A percentile compares a stretch with the other conserved stretches of the same genome.
Conservation (phyloP, 2,888 invertebrate species). For the Chironomus tentans region DNA sequence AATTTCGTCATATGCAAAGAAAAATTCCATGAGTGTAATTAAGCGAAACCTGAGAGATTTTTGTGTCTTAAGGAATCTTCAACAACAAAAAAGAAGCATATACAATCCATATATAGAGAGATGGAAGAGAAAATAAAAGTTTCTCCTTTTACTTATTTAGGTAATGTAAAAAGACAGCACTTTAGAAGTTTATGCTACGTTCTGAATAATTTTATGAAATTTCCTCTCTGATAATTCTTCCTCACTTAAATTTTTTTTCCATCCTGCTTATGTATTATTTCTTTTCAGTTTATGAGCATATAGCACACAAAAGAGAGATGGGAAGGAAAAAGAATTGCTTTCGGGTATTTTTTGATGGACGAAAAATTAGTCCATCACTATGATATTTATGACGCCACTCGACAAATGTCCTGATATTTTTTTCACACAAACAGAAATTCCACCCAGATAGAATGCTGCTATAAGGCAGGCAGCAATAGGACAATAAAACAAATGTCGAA, state of each 20-base stretch:
- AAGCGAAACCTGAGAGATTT: not conserved
- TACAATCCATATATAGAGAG: too few species aligned
- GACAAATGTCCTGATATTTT: not conserved
- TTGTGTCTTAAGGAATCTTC: not conserved
- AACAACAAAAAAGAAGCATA: not conserved
- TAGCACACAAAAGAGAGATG: too few species aligned
- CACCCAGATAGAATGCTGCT: not conserved
- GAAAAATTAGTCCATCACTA: not conserved
- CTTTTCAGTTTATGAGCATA: too few species aligned
- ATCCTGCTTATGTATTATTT: too few species aligned
- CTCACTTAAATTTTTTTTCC: too few species aligned
- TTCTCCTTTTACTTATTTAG: not conserved
- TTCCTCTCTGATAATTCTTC: not conserved
- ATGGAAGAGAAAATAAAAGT: not conserved
- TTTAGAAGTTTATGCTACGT: not conserved
- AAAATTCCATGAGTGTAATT: not conserved
- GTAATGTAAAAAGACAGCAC: constrained; percentile 1
- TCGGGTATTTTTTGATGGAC: not conserved
- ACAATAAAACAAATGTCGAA: constrained; percentile 19
- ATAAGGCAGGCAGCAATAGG: not conserved
- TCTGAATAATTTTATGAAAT: not conserved
- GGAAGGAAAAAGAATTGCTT: too few species aligned
- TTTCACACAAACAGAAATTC: not conserved
- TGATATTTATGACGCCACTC: not conserved
- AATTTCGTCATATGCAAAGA: not conserved